Evolutionary conservation across 92 coral and sea anemone genomes (phyloP), one percentile per base, ranked within the genome.

Genomic region (Siderastrea siderea): DNA sequence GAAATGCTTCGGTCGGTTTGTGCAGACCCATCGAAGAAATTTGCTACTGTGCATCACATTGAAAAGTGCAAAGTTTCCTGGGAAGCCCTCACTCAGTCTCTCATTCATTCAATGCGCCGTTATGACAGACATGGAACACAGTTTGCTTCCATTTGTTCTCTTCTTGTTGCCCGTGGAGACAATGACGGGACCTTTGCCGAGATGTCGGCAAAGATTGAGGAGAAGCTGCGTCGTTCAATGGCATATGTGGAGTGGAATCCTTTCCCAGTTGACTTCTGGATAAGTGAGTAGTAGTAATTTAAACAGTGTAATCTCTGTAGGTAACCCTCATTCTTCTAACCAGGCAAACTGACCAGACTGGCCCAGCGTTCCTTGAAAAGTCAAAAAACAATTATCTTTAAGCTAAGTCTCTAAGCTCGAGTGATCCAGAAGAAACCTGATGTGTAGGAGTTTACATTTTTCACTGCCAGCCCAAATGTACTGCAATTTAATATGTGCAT

Each of bases 181-280:
- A 61, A 81, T 47, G 95, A 95, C 10, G 88, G 89, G 1, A 67
- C 96, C 45, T 95, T 95, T 88, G 85, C 96, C 38, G 92, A 93
- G 68, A 88, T 71, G 84, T 90, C 93, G 3, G 61, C 90, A n/a
- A 95, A 86, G 63, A 89, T 93, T 62, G 95, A 91, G 55, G 94
- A 93, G 64, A 93, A 85, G 69, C 84, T 95, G 44, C 90, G 86
- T 74, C 61, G 61, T 11, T 86, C 98, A 50, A 93, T 95, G 48
- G 78, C 92, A 44, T 95, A 92, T 84, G 94, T 95, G 83, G 93
- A 75, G 71, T 95, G 98, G 98, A 95, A 95, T 83, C 98, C 98
- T 49, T 91, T 89, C 53, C 96, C 98, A 0, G 62, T 95, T 82
- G 95, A 95, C 81, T 95, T 91, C 77, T 95, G 98, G 98, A 93